Conservation (phyloP, 53 echinoderm and acorn worm species). For the Stichopus horrens region DNA sequence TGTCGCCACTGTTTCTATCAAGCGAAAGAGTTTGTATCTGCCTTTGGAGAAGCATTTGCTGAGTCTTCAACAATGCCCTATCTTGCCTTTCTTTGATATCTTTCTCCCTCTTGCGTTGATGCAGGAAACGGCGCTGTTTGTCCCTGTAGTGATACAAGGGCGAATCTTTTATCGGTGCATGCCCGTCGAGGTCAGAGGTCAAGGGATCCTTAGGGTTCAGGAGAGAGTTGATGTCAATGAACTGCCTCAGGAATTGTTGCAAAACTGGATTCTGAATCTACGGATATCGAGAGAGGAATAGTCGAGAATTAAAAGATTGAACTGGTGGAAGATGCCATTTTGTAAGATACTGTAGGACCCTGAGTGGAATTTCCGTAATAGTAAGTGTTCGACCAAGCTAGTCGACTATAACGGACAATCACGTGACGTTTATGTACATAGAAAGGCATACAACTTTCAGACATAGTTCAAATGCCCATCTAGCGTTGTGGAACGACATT, state of each 20-base stretch:
- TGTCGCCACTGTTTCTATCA: not conserved
- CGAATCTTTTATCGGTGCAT: constrained; percentile 47
- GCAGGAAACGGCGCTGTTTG: constrained; percentile 82
- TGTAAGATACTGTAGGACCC: not conserved
- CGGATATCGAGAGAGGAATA: not conserved
- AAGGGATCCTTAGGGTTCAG: constrained; percentile 52
- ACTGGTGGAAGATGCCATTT: not conserved
- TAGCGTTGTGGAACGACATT: too few relatives aligned
- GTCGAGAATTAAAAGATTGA: too few relatives aligned
- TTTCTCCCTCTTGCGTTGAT: constrained; percentile 74
- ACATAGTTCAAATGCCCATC: too few relatives aligned
- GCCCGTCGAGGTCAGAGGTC: constrained; percentile 58
- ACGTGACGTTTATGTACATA: too few relatives aligned
- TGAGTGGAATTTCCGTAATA: not conserved
- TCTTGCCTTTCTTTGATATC: constrained; percentile 53
- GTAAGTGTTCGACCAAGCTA: too few relatives aligned
- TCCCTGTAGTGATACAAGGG: constrained; percentile 81
- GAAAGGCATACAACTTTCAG: too few relatives aligned
- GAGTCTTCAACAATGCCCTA: constrained; percentile 12
- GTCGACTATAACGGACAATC: too few relatives aligned
- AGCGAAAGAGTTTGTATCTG: constrained; percentile 1
- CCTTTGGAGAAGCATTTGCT: not conserved
- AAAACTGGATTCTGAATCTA: constrained; percentile 88
- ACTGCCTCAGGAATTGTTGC: constrained; percentile 65
- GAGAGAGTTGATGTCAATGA: constrained; percentile 66